Conservation (phyloP, 2,888 invertebrate genomes). For the Dorcus hopei region DNA sequence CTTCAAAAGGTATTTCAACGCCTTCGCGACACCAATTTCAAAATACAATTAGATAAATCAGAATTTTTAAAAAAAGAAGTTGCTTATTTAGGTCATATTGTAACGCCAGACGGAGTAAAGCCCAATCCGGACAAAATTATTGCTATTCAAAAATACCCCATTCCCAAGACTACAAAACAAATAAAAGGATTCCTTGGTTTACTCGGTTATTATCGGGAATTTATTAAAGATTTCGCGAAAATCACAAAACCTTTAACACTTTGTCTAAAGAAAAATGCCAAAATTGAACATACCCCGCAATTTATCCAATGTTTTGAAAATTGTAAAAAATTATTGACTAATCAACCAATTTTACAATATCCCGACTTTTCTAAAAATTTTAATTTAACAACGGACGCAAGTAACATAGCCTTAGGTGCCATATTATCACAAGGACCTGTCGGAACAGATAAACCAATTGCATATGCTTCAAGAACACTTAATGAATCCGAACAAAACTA, state of each 20-base stretch:
- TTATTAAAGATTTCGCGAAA: slow-evolving; percentile 17
- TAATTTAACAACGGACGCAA: slow-evolving; percentile 16
- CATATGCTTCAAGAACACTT: slow-evolving; percentile 10
- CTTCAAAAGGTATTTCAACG: neutral
- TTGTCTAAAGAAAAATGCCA: slow-evolving; percentile 15
- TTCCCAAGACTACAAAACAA: slow-evolving; percentile 13
- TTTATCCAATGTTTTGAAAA: slow-evolving; percentile 10
- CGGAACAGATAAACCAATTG: slow-evolving; percentile 2
- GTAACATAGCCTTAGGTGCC: slow-evolving; percentile 9
- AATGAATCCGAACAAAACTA: slow-evolving; percentile 11
- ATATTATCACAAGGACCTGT: slow-evolving; percentile 8
- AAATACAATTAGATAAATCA: neutral
- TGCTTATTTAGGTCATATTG: slow-evolving; percentile 12
- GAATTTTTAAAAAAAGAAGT: slow-evolving; percentile 4
- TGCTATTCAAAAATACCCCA: slow-evolving; percentile 10
- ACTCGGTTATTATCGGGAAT: slow-evolving; percentile 11
- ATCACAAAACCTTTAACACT: slow-evolving; percentile 18
- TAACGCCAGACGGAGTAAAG: slow-evolving; percentile 14
- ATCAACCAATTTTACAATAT: slow-evolving; percentile 15
- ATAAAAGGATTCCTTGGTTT: slow-evolving; percentile 11
- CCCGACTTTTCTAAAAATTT: slow-evolving; percentile 16
- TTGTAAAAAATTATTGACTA: slow-evolving; percentile 14
- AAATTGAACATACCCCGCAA: slow-evolving; percentile 11
- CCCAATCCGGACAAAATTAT: slow-evolving; percentile 13
- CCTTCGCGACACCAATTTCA: slow-evolving; percentile 1